Base-by-base conservation (phyloP, 2,113 vertebrate species). In the Sapajus apella region DNA sequence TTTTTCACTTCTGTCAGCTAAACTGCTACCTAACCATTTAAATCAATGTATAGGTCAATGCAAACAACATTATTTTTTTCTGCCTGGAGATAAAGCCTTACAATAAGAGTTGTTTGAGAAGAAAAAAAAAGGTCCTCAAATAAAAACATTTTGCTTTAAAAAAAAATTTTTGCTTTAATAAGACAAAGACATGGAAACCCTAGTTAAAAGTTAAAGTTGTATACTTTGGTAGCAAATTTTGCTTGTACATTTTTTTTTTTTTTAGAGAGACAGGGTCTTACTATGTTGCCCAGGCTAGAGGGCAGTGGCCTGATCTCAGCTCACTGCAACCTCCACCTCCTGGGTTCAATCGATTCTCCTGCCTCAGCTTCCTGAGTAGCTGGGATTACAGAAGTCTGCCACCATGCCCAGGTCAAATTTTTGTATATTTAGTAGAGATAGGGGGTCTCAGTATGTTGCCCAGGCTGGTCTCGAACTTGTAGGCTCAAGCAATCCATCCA, bases 11-110 rank as follows among this genome's bases (percentile, higher is more conserved):
- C 47, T 73, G 76, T 80, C 80, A 66, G 61, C 55, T 35, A 50
- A 58, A 50, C 20, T 18, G 64, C 55, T 82, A 45, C 81, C 9
- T 37, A 79, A 52, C 83, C 90, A 61, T 56, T 91, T 90, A 95
- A 87, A 95, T 97, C 87, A 89, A 95, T 87, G 47, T 45, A 61
- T 47, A 87, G 87, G 61, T 87, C 89, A 73, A 87, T 55, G 73
- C 35, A 79, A 91, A 85, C 35, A n/a, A 43, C 43, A 52, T 76
- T 76, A 61, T 43, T 93, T 93, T 70, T 77, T 64, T 25, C 47
- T 32, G 2, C 86, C 20, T 94, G n/a, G 83, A 93, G 85, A 61
- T 37, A 82, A 96, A 92, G 27, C 14, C 40, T 96, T 75, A 47
- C 27, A 72, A 86, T 58, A 92, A 87, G 52, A 87, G 11, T 70